A percentile compares a stretch with the other conserved stretches of the same genome.
These are phyloP conservation scores for Bujurquina vittata DNA, from an alignment of 2,113 vertebrate species.

Conservation along the genomic window DNA sequence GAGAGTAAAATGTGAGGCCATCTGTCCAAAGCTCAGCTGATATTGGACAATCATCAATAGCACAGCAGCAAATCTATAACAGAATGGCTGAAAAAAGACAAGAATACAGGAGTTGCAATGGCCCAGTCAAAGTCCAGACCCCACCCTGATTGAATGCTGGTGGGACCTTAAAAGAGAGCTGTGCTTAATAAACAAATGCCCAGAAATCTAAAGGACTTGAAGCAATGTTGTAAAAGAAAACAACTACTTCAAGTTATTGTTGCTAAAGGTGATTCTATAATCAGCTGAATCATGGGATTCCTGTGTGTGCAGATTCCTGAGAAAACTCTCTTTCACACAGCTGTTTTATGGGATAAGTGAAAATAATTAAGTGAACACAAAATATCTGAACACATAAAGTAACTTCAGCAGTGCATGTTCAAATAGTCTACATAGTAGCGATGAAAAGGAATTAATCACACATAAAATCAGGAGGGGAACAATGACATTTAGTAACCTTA, in stretches of 20 bases:
- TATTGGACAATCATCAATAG: background rate
- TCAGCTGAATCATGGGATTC: background rate
- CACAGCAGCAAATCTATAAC: background rate
- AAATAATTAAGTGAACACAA: background rate
- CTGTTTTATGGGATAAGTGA: background rate
- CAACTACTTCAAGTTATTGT: no score
- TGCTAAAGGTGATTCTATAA: background rate
- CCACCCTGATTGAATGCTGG: background rate
- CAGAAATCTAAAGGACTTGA: background rate
- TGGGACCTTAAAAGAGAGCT: no score
- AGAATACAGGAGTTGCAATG: background rate
- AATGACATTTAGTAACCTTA: background rate
- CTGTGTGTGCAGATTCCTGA: background rate
- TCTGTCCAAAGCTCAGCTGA: background rate
- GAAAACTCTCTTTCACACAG: background rate
- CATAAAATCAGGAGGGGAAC: background rate
- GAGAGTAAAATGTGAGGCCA: background rate
- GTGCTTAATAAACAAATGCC: background rate
- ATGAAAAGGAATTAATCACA: background rate
- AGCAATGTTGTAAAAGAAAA: background rate
- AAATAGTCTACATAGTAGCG: background rate
- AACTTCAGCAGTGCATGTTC: background rate
- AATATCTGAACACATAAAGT: background rate
- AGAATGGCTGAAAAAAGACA: background rate
- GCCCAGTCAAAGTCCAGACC: background rate